phyloP scores from a whole-genome alignment of 2,797 vertebrate species.

The Rhinella marina region DNA sequence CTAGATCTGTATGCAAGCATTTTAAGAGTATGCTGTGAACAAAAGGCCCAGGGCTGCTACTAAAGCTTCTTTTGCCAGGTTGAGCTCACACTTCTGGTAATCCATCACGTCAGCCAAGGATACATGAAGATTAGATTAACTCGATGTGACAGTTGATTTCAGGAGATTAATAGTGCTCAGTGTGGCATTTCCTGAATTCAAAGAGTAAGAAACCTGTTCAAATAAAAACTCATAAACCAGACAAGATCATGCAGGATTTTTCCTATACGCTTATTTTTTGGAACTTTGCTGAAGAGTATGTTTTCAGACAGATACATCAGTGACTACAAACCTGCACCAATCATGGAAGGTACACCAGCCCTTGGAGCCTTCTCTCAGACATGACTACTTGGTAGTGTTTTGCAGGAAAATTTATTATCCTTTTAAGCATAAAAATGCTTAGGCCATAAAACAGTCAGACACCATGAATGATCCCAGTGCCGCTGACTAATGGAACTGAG shows the following conservation, averaged over 20 bases:
- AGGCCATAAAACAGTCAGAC: constrained; percentile 22
- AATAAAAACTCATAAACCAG: background rate
- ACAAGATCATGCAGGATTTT: background rate
- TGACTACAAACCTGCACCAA: background rate
- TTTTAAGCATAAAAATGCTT: constrained; percentile 35
- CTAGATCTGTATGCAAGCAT: background rate
- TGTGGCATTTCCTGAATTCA: constrained; percentile 36
- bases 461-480: constrained; percentile 22
- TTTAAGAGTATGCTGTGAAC: background rate
- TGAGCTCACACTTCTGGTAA: constrained; percentile 50
- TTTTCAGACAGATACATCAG: background rate
- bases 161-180: constrained; percentile 45
- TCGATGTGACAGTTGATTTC: constrained; percentile 52
- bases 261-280: background rate
- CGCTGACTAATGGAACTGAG: constrained; percentile 28
- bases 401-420: constrained; percentile 9
- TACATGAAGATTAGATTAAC: constrained; percentile 53
- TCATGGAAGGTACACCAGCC: background rate
- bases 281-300: background rate
- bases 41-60: constrained; percentile 9
- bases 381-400: constrained; percentile 33
- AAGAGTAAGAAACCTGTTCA: constrained; percentile 23
- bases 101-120: constrained; percentile 49
- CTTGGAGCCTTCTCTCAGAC: background rate
- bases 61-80: constrained; percentile 37